A percentile compares a stretch with the other conserved stretches of the same genome.
phyloP scores from a whole-genome alignment of 2,797 vertebrate genomes.

The Forpus xanthops region DNA sequence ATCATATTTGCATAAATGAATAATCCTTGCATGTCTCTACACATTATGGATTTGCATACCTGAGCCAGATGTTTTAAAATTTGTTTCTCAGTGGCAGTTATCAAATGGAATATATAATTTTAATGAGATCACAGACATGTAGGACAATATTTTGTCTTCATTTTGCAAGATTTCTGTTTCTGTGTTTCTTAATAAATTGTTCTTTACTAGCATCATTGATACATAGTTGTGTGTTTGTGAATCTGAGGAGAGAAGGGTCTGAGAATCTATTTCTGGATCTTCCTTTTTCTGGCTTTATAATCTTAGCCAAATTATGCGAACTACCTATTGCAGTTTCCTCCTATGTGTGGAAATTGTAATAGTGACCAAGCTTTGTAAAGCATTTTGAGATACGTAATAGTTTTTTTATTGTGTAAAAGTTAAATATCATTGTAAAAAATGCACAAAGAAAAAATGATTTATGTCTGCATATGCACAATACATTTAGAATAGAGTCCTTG shows the following conservation, averaged over 20 bases:
- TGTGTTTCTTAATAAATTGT: background rate
- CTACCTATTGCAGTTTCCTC: background rate
- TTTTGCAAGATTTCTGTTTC: background rate
- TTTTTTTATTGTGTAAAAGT: background rate
- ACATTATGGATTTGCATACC: background rate
- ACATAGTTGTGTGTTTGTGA: background rate
- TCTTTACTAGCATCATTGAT: background rate
- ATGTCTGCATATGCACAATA: background rate
- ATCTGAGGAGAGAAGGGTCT: background rate
- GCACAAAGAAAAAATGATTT: background rate
- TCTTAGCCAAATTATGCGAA: background rate
- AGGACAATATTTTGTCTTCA: background rate
- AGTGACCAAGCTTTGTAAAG: background rate
- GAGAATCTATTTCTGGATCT: background rate
- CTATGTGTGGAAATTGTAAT: background rate
- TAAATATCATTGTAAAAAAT: background rate
- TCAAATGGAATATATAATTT: background rate
- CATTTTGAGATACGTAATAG: background rate
- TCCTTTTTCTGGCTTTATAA: background rate
- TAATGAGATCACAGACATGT: background rate
- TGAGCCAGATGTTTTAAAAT: background rate
- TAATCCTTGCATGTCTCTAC: background rate
- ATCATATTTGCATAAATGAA: background rate
- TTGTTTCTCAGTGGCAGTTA: background rate
- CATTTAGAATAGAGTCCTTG: background rate